These are phyloP conservation scores for Drosophila borborema DNA, from an alignment of 2,888 invertebrate genomes.

Conservation along the genomic window DNA sequence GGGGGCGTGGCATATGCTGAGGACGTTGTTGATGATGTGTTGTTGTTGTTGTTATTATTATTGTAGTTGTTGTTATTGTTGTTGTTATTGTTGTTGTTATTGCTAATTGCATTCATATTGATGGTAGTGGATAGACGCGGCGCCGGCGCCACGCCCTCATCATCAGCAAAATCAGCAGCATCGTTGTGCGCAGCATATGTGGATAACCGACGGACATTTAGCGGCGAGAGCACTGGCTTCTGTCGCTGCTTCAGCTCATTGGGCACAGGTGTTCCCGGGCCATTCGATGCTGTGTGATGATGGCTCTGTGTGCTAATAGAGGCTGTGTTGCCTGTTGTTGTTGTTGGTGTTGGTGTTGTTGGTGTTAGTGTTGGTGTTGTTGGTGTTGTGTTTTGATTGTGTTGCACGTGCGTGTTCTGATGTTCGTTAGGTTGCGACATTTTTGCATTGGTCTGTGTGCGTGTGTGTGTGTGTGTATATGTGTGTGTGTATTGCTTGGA, in stretches of 20 bases:
- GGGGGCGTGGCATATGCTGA: slow-evolving; percentile 75
- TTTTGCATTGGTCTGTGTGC: slow-evolving; percentile 60
- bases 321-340: slow-evolving; percentile 14
- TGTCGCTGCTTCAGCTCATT: slow-evolving; percentile 76
- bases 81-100: slow-evolving; percentile 46
- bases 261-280: slow-evolving; percentile 22
- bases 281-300: slow-evolving; percentile 35
- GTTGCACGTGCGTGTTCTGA: slow-evolving; percentile 49
- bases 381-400: slow-evolving; percentile 42
- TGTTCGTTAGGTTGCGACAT: slow-evolving; percentile 71
- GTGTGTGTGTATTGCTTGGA: slow-evolving; percentile 4
- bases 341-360: background rate
- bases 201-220: slow-evolving; percentile 67
- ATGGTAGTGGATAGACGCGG: slow-evolving; percentile 62
- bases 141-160: slow-evolving; percentile 44
- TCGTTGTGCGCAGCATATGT: slow-evolving; percentile 62
- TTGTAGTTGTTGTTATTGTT: slow-evolving; percentile 46
- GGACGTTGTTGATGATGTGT: slow-evolving; percentile 71
- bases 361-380: slow-evolving; percentile 1
- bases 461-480: slow-evolving; percentile 22
- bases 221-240: slow-evolving; percentile 54
- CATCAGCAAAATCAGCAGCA: slow-evolving; percentile 49
- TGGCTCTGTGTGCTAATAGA: slow-evolving; percentile 17
- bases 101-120: slow-evolving; percentile 49
- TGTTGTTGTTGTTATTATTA: slow-evolving; percentile 45